Evolutionary conservation across 1,140 invertebrate genomes (phyloP), one percentile per base, ranked within the genome.

Genomic region (Andricus grossulariae): DNA sequence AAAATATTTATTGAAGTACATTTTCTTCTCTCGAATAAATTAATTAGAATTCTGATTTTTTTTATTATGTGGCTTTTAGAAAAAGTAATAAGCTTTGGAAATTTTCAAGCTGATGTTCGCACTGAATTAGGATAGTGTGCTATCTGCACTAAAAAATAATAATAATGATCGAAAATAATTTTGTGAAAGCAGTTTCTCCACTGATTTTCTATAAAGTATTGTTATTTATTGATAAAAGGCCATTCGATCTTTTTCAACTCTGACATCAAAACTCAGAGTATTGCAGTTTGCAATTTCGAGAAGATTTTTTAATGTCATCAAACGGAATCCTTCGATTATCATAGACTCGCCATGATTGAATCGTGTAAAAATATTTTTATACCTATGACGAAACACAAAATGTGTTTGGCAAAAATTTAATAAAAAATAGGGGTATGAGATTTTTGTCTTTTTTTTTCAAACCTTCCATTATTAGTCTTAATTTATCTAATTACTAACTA

Each of bases 261-360:
- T 45, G 32, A 66, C 13, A 32, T 60, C 6, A 39, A 66, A 66
- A 39, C 25, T 66, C 60, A 45, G 25, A 16, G 15, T 60, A 15
- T 60, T 60, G 57, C 11, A 32, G 25, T 66, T 66, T 39, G 57
- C 11, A 32, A 32, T 66, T 66, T 66, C 25, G 25, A 66, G 25
- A 66, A 66, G 60, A 66, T 45, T 66, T 32, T 66, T 66, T 39
- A 39, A 25, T 45, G 8, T 39, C 60, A 32, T 55, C 19, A 21
- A 39, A 15, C n/a, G 45, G 60, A 66, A 66, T 66, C 60, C 39
- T 39, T 57, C 55, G 13, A 18, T 57, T 66, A 45, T 66, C 25
- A 66, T 11, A 8, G 39, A 66, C 60, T 45, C 60, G 60, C 60
- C 60, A 66, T 66, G 60, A 66, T 66, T 66, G 16, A 66, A 66